Percentiles rank a stretch among this genome's conserved stretches.
phyloP scores from a whole-genome alignment of 2,888 invertebrate species.

The Microchrysa polita region DNA sequence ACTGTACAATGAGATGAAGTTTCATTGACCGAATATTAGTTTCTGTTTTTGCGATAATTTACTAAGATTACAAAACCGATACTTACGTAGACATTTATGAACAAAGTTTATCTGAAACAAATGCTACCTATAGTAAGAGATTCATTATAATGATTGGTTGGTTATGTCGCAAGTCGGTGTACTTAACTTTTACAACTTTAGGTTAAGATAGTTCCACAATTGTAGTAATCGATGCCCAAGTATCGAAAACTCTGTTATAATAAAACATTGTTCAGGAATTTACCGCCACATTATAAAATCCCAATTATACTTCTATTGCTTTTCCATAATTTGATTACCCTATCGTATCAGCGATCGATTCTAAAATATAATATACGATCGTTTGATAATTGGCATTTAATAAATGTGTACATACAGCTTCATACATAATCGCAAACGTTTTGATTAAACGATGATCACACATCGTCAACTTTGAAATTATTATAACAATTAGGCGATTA shows the following conservation, averaged over 20 bases:
- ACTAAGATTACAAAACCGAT: too few species aligned
- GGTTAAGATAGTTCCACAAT: too few species aligned
- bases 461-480: background rate
- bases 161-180: too few species aligned
- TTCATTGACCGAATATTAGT: too few species aligned
- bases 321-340: constrained; percentile 1
- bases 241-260: background rate
- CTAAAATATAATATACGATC: background rate
- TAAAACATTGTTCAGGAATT: constrained; percentile 5
- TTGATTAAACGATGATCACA: background rate
- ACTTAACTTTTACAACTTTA: too few species aligned
- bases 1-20: too few species aligned
- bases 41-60: too few species aligned
- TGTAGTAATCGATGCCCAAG: too few species aligned
- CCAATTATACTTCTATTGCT: constrained; percentile 1
- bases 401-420: background rate
- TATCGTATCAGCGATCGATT: background rate
- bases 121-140: too few species aligned
- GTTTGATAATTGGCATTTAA: constrained; percentile 2
- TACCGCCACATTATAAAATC: constrained; percentile 3
- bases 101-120: too few species aligned
- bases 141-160: too few species aligned
- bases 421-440: background rate
- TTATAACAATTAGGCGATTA: background rate
- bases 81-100: too few species aligned